These are phyloP conservation scores for Myrmecobius fasciatus DNA, from an alignment of 2,113 vertebrate genomes.

Conservation along the genomic window DNA sequence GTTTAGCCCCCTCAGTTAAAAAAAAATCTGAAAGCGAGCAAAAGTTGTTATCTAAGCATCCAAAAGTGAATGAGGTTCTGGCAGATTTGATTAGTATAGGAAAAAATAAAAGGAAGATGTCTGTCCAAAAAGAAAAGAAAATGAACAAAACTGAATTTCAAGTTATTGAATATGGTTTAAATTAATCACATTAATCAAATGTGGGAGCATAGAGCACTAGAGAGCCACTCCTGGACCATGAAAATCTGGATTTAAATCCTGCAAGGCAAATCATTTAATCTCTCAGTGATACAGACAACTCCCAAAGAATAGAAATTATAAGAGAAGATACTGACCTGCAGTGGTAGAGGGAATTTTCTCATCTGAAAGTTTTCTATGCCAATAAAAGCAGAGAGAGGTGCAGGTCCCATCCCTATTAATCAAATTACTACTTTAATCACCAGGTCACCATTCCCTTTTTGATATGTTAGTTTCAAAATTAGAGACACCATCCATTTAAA, in stretches of 20 bases:
- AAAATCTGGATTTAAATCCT: not conserved
- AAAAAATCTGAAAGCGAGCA: not conserved
- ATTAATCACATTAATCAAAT: not conserved
- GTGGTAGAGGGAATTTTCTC: not conserved
- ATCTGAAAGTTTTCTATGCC: not conserved
- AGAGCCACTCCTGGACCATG: not conserved
- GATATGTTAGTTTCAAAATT: not conserved
- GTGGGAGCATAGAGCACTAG: not conserved
- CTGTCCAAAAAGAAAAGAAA: conserved; percentile 41
- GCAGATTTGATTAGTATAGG: not conserved
- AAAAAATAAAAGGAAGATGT: conserved; percentile 9
- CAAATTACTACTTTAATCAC: not conserved
- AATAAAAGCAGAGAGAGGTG: not conserved
- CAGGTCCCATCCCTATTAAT: not conserved
- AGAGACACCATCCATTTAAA: not conserved
- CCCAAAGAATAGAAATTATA: not conserved
- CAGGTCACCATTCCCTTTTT: not conserved
- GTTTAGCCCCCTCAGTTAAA: not conserved
- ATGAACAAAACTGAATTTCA: not conserved
- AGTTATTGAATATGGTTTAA: not conserved
- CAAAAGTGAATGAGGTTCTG: not conserved
- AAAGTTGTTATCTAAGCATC: rapidly evolving
- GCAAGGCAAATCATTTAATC: not conserved
- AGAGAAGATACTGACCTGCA: not conserved
- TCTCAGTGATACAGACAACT: not conserved